Evolutionary conservation across 2,113 vertebrate species (phyloP).

Genomic region (Tetrao urogallus): DNA sequence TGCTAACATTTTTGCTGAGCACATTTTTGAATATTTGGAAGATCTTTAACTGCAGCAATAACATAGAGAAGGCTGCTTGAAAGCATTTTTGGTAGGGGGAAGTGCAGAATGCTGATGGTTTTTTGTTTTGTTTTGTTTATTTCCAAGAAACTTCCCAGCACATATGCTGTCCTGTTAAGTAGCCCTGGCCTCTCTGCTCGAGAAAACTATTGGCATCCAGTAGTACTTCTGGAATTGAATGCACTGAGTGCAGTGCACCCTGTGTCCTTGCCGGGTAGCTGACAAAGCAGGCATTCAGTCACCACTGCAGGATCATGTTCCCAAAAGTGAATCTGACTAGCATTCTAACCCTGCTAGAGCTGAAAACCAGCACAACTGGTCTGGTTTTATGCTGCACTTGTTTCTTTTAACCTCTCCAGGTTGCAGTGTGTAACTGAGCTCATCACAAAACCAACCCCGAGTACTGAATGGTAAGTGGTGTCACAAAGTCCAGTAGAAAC

Average conservation of each 20-base stretch:
- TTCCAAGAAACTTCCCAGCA: not conserved
- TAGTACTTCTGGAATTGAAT: not conserved
- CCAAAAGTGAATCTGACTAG: not conserved
- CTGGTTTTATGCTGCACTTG: not conserved
- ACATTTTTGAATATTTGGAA: not conserved
- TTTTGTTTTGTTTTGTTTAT: not conserved
- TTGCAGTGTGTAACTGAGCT: not conserved
- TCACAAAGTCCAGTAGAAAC: not conserved
- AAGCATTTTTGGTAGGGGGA: not conserved
- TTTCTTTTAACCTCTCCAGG: not conserved
- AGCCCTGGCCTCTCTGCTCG: not conserved
- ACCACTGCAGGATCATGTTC: not conserved
- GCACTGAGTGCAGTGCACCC: rapidly evolving
- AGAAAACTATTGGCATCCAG: not conserved
- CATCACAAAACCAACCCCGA: not conserved
- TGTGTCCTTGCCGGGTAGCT: rapidly evolving
- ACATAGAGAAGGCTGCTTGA: not conserved
- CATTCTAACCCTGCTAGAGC: not conserved
- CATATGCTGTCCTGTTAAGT: not conserved
- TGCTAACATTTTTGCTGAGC: not conserved
- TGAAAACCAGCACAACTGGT: rapidly evolving
- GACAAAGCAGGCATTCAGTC: slow-evolving; percentile 1
- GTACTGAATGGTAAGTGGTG: not conserved
- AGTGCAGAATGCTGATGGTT: not conserved
- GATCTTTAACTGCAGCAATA: not conserved